Base-by-base conservation (phyloP, 2,888 invertebrate genomes). In the Calameuta filiformis region DNA sequence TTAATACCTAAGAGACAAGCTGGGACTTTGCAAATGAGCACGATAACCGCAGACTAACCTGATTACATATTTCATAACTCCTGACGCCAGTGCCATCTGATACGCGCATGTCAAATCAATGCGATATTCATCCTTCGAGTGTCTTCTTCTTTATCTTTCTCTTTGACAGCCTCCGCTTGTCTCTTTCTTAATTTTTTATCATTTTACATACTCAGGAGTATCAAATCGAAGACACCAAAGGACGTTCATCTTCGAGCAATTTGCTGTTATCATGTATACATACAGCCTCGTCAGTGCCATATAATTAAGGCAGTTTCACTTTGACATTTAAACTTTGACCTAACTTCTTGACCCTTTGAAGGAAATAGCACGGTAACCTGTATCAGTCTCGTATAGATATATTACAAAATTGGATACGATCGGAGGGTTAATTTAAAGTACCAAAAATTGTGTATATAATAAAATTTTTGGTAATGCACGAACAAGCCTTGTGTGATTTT, bases 21-120 rank as follows among this genome's bases (percentile, higher is more conserved):
- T 82, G 82, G 33, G 71, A 83, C 84, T 83, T 82, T 80, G 82
- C 82, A 82, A 84, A 86, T 83, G 85, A 86, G 83, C 82, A 82
- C 83, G 81, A 83, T 81, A 83, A 84, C 83, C 83, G 80, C 84
- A 81, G 80, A 81, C 83, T 85, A 85, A 85, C 83, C 83, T 76
- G 84, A 75, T 84, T 83, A 81, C 85, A 85, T 86, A 85, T 85
- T 85, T 85, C 82, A 83, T 76, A 76, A 78, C 80, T 30, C 71
- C 30, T 12, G 73, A 77, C 81, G 75, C 78, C 77, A 33, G 75
- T 76, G 75, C 82, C 80, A 81, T 68, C 40, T 78, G 81, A 81
- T 79, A 79, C 78, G 75, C 40, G 81, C 75, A 79, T 76, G 73
- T 75, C 77, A 77, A 79, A 81, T 79, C 75, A 74, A 75, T 23